Evolutionary conservation across 2,888 invertebrate genomes (phyloP).

Genomic region (Habroteleia sp.): DNA sequence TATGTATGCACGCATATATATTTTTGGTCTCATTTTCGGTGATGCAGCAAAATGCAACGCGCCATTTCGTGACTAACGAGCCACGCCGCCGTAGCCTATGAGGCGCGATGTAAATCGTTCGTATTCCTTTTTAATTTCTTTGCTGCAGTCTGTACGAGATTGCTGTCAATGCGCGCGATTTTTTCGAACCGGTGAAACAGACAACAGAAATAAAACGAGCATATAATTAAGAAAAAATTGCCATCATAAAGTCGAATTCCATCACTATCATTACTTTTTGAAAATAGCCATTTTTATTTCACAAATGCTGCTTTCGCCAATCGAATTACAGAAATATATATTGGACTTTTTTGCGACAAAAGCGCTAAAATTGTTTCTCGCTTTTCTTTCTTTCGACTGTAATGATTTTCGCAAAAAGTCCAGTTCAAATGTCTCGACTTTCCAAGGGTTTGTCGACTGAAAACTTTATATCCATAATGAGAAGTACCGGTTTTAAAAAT

Average conservation of each 20-base stretch:
- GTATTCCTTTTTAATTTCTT: constrained; percentile 30
- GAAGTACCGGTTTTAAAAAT: constrained; percentile 6
- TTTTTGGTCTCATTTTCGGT: constrained; percentile 49
- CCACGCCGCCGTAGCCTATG: constrained; percentile 40
- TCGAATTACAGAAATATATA: constrained; percentile 46
- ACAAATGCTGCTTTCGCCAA: constrained; percentile 10
- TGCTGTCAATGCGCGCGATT: background rate
- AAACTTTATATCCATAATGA: constrained; percentile 14
- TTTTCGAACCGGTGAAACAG: background rate
- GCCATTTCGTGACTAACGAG: constrained; percentile 60
- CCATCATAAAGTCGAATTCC: constrained; percentile 1
- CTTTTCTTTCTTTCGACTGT: constrained; percentile 17
- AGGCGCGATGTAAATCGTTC: constrained; percentile 31
- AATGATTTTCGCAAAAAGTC: constrained; percentile 42
- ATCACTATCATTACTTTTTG: background rate
- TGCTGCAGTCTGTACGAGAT: background rate
- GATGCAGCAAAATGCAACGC: constrained; percentile 59
- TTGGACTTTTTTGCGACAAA: constrained; percentile 29
- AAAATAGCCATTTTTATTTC: constrained; percentile 28
- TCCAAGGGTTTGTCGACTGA: constrained; percentile 3
- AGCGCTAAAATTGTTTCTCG: constrained; percentile 45
- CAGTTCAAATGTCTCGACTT: constrained; percentile 23
- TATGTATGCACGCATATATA: constrained; percentile 5
- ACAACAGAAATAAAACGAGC: background rate
- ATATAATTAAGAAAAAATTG: constrained; percentile 2